Base-by-base conservation (phyloP, 2,797 vertebrate genomes). In the Cirrhinus mrigala region DNA sequence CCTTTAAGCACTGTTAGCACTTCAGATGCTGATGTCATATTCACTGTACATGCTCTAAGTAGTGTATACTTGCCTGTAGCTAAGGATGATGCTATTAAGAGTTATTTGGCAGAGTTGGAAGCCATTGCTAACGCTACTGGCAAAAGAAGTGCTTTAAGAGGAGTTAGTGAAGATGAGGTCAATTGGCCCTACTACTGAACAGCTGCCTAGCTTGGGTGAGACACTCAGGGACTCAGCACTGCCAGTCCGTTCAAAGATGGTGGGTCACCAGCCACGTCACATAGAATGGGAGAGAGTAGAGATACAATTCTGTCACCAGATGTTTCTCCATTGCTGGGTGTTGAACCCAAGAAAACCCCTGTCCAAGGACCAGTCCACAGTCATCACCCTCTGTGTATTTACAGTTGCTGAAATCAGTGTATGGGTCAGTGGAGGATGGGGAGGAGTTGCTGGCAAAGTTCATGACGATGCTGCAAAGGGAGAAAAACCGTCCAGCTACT, bases 401-500 rank as follows among this genome's bases (percentile, higher is more conserved):
- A n/a, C n/a, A n/a, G n/a, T n/a, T n/a, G n/a, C n/a, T n/a, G n/a
- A n/a, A n/a, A n/a, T n/a, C n/a, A n/a, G n/a, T n/a, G n/a, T n/a
- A n/a, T n/a, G n/a, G n/a, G n/a, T n/a, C n/a, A n/a, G n/a, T n/a
- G n/a, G n/a, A n/a, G n/a, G n/a, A n/a, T n/a, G n/a, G n/a, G n/a
- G n/a, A n/a, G n/a, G n/a, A n/a, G n/a, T n/a, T n/a, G n/a, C n/a
- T n/a, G n/a, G n/a, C n/a, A n/a, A n/a, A n/a, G n/a, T n/a, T n/a
- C n/a, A n/a, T n/a, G n/a, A n/a, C n/a, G n/a, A n/a, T n/a, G n/a
- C n/a, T n/a, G n/a, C n/a, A n/a, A n/a, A 66, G 33, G 85, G 56
- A 16, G 86, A 90, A 46, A 90, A 81, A 27, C 69, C 81, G 15
- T 86, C 88, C n/a, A n/a, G n/a, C n/a, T n/a, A n/a, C n/a, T n/a